Base-by-base conservation (phyloP, 53 echinoderm and acorn worm genomes). In the Apostichopus leukothele region DNA sequence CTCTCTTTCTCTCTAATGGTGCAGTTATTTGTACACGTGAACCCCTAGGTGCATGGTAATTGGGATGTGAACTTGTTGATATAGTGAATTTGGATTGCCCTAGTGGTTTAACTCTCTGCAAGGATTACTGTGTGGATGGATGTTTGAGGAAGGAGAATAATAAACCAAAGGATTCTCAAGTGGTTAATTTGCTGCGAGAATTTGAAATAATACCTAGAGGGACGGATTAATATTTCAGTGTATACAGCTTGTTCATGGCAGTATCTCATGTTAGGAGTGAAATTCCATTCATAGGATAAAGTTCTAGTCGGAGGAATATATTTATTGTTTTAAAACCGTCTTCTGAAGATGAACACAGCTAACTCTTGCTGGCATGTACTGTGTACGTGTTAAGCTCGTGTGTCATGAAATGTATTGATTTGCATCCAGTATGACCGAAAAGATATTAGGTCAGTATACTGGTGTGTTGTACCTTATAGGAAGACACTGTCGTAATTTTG, bases 31-130 rank as follows among this genome's bases (percentile, higher is more conserved):
- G 51, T 51, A 9, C 79, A 79, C 52, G 25, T 81, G 19, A 21
- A 54, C 55, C 81, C 81, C 59, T 10, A 22, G 81, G 81, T 54
- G 16, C 16, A 81, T 57, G n/a, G 81, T 81, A 81, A 81, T 81
- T 22, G 20, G 21, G 60, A 51, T 81, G 53, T 81, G 81, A 52
- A 81, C 81, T 81, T 81, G 81, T 81, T 81, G 81, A 81, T 81
- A 81, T 81, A 50, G 60, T 10, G 55, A 11, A 22, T 22, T 54
- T 5, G 21, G 23, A 81, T 81, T 81, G 54, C 52, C 54, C 81
- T 52, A 57, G 12, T n/a, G 54, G 81, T 59, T 71, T 71, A 71
- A 71, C 21, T 71, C 20, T 71, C 18, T 71, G 18, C 71, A 71
- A 71, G 71, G 71, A 71, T 71, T 71, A 71, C 18, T 71, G 13